phyloP scores from a whole-genome alignment of 1,140 invertebrate genomes.

The Maconellicoccus hirsutus region DNA sequence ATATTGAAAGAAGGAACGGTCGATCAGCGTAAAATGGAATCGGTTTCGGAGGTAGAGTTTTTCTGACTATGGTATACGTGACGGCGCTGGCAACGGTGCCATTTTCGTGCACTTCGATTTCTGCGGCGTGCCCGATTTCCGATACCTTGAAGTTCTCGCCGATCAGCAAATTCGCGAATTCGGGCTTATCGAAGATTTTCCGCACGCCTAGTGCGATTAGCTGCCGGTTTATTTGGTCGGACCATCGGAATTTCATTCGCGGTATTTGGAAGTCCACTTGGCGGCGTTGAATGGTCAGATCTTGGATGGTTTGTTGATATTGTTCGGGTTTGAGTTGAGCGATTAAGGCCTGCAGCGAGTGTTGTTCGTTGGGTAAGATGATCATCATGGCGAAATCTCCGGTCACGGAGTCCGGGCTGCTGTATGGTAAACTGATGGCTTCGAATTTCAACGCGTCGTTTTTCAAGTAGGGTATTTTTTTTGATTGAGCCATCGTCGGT shows the following conservation, averaged over 20 bases:
- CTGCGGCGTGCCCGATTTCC: no score
- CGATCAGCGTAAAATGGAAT: background rate
- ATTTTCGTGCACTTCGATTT: background rate
- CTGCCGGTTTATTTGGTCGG: no score
- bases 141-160: no score
- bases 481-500: background rate
- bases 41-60: background rate
- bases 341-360: background rate
- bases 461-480: background rate
- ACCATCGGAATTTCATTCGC: no score
- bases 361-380: background rate
- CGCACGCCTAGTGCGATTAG: no score
- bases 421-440: background rate
- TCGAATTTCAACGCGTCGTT: background rate
- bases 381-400: background rate
- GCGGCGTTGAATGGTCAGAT: no score
- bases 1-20: background rate
- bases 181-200: no score
- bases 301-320: background rate
- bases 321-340: background rate
- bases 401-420: no score
- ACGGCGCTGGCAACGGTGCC: background rate
- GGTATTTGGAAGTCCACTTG: no score
- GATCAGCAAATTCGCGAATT: no score
- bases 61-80: background rate